Evolutionary conservation across 2,888 invertebrate genomes (phyloP).

Genomic region (Drosophila recens): DNA sequence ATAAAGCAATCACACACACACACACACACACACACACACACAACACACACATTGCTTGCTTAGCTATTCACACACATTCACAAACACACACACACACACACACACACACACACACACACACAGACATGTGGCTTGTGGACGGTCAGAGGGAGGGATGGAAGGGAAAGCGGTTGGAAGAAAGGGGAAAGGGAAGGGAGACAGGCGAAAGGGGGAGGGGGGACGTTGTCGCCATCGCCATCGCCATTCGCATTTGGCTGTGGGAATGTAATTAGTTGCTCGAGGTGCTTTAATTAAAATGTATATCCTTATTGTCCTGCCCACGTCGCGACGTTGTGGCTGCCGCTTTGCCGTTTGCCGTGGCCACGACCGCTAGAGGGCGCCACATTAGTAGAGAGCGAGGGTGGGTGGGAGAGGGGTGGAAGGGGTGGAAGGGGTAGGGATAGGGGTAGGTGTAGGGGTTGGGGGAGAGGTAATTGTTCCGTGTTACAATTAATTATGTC

Average conservation of each 20-base stretch:
- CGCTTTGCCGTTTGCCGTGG: background rate
- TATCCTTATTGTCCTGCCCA: conserved; percentile 73
- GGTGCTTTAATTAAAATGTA: conserved; percentile 80
- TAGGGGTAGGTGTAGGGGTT: conserved; percentile 19
- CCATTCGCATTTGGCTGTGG: conserved; percentile 50
- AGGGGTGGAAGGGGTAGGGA: conserved; percentile 36
- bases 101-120: conserved; percentile 11
- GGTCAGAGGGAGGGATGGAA: no score
- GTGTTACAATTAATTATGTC: conserved; percentile 79
- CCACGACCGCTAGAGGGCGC: conserved; percentile 1
- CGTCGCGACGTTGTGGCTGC: background rate
- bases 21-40: conserved; percentile 10
- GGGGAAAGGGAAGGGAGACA: background rate
- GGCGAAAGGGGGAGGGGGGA: background rate
- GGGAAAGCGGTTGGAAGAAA: background rate
- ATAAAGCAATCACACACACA: conserved; percentile 22
- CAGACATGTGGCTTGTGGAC: conserved; percentile 3
- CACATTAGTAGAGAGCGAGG: background rate
- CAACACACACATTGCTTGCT: conserved; percentile 7
- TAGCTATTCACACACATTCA: no score
- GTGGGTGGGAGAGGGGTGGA: no score
- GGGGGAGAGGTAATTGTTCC: conserved; percentile 69
- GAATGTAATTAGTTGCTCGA: conserved; percentile 78
- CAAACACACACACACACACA: conserved; percentile 9
- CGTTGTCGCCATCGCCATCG: conserved; percentile 35